Conservation (phyloP, 2,797 vertebrate genomes). For the Typhlichthys subterraneus region DNA sequence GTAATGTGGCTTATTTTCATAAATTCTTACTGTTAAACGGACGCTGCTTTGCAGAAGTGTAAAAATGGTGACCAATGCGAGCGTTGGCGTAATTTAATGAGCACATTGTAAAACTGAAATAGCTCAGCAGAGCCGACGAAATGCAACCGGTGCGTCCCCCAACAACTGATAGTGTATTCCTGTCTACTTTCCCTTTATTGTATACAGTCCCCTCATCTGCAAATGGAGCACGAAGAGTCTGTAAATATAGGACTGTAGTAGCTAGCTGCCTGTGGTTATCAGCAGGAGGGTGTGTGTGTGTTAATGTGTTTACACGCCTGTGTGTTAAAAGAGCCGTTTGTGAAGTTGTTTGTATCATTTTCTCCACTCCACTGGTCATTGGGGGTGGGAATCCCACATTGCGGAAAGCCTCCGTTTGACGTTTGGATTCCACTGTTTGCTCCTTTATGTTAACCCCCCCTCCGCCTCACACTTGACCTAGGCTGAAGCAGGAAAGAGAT, state of each 20-base stretch:
- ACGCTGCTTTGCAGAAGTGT: too few species aligned
- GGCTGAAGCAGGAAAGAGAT: slow-evolving; percentile 44
- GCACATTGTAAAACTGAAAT: too few species aligned
- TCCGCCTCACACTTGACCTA: slow-evolving; percentile 32
- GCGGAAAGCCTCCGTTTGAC: slow-evolving; percentile 54
- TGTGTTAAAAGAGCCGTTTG: slow-evolving; percentile 37
- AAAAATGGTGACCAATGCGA: too few species aligned
- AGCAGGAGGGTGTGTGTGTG: slow-evolving; percentile 7
- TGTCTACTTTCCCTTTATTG: slow-evolving; percentile 31
- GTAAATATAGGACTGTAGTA: slow-evolving; percentile 61
- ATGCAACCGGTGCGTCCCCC: too few species aligned
- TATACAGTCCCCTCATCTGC: slow-evolving; percentile 55
- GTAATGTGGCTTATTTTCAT: too few species aligned
- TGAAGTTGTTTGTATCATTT: slow-evolving; percentile 32
- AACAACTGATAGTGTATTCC: slow-evolving; percentile 17
- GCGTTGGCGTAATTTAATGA: too few species aligned
- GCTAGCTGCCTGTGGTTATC: slow-evolving; percentile 40
- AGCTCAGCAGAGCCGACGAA: too few species aligned
- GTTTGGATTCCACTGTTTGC: slow-evolving; percentile 31
- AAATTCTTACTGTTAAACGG: too few species aligned
- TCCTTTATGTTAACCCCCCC: slow-evolving; percentile 36
- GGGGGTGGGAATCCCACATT: slow-evolving; percentile 23
- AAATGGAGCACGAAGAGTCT: slow-evolving; percentile 64
- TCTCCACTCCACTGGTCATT: slow-evolving; percentile 22
- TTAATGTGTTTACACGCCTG: neutral